Base-by-base conservation (phyloP, 2,113 vertebrate species). In the Cyprinodon variegatus region DNA sequence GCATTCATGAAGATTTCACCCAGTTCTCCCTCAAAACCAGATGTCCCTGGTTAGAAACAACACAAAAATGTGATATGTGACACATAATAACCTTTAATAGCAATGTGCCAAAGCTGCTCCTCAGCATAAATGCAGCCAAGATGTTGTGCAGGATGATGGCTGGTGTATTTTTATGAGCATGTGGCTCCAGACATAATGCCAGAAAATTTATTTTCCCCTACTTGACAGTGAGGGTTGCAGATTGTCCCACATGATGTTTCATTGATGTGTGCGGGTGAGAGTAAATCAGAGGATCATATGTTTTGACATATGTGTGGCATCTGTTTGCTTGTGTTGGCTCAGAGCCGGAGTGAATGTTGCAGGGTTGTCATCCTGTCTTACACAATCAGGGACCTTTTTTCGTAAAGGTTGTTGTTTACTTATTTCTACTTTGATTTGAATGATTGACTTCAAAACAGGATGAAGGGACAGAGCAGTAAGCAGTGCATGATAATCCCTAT, bases 231-330 rank as follows among this genome's bases (percentile, higher is more conserved):
- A 72, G 36, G 61, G 60, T 10, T 57, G 62, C 81, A 62, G 40
- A 72, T 68, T 53, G 66, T 63, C 40, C 41, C 20, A 38, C 22
- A 17, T 70, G 62, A 65, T 68, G 72, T 73, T 17, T 79, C 59
- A 73, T 8, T 38, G 11, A 72, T 4, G 61, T 74, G 61, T 41
- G 68, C 59, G 64, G 15, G 50, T 13, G 15, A 36, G 50, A 6
- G 20, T n/a, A 38, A 1, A 39, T 78, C 67, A 70, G 40, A 77
- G 46, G 38, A 74, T 83, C 43, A 15, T 7, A 17, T 61, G n/a
- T 64, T 72, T 65, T 46, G 45, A 48, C 68, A 77, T 50, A 61
- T 63, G 50, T 70, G 40, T 60, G 57, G 78, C 76, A 79, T 69
- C 41, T 77, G 74, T 68, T 67, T 53, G 65, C 53, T 11, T 63